phyloP scores from a whole-genome alignment of 2,797 vertebrate species.

The Phylloscopus collybita region DNA sequence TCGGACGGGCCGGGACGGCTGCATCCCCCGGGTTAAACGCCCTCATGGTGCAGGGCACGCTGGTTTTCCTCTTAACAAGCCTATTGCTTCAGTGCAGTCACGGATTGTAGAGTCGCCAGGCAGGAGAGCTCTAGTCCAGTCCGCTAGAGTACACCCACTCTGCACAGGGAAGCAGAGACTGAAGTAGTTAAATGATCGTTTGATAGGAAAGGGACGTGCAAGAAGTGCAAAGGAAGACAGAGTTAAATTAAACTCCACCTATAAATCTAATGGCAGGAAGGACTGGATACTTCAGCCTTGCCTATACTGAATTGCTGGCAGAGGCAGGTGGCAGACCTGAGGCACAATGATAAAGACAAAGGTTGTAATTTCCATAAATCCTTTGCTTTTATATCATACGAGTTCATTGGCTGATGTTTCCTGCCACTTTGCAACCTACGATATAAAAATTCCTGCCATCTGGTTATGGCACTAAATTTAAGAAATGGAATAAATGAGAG shows the following conservation, averaged over 20 bases:
- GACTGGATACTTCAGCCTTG: neutral
- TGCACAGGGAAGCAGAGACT: neutral
- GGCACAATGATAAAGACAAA: neutral
- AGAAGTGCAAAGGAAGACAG: neutral
- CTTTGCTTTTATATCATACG: neutral
- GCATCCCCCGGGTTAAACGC: fast-evolving
- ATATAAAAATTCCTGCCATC: neutral
- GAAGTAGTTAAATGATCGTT: neutral
- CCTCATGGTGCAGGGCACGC: fast-evolving
- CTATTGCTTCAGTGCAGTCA: fast-evolving
- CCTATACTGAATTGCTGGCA: fast-evolving
- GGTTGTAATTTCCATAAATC: neutral
- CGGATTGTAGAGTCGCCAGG: fast-evolving
- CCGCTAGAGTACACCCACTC: fast-evolving
- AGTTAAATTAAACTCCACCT: neutral
- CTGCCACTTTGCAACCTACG: neutral
- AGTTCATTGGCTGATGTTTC: neutral
- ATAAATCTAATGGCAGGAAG: neutral
- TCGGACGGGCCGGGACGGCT: fast-evolving
- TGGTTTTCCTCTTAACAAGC: too few relatives aligned
- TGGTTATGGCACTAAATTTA: neutral
- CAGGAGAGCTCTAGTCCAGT: neutral
- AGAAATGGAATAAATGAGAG: neutral
- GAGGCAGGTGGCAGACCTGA: neutral
- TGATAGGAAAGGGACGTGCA: neutral